Conservation (phyloP, 2,888 invertebrate genomes). For the Chesias legatella region DNA sequence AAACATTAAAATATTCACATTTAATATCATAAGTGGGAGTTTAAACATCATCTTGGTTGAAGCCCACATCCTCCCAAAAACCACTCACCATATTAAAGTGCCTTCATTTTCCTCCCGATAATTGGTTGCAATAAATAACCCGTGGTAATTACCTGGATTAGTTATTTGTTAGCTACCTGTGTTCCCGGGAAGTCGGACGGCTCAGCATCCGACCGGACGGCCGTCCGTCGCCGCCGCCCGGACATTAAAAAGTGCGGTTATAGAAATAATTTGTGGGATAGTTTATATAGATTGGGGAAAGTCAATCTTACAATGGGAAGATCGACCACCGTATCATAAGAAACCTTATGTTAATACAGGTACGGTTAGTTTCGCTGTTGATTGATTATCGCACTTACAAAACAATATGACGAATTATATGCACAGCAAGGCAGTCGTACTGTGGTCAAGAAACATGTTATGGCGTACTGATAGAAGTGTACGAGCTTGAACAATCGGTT, state of each 20-base stretch:
- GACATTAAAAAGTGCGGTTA: conserved; percentile 15
- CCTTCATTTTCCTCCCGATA: conserved; percentile 11
- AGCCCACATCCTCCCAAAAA: conserved; percentile 12
- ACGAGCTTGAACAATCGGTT: conserved; percentile 27
- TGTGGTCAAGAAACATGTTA: conserved; percentile 12
- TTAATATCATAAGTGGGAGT: not conserved
- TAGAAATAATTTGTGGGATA: conserved; percentile 5
- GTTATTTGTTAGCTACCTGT: conserved; percentile 73
- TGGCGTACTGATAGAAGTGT: conserved; percentile 27
- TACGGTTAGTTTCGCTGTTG: too few species aligned
- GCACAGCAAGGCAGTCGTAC: too few species aligned
- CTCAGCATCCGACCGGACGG: conserved; percentile 19
- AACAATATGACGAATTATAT: too few species aligned
- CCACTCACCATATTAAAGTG: conserved; percentile 5
- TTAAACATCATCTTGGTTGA: not conserved
- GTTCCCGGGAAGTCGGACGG: conserved; percentile 56
- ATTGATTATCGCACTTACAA: too few species aligned
- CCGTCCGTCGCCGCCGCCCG: conserved; percentile 9
- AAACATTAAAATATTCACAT: not conserved
- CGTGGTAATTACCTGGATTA: conserved; percentile 59
- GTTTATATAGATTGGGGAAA: conserved; percentile 6
- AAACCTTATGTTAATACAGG: too few species aligned
- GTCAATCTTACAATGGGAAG: too few species aligned
- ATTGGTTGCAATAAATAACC: conserved; percentile 20
- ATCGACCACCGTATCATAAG: too few species aligned